Evolutionary conservation across 2,888 invertebrate species (phyloP), one percentile per base, ranked within the genome.

Genomic region (Hydropsyche betteni): DNA sequence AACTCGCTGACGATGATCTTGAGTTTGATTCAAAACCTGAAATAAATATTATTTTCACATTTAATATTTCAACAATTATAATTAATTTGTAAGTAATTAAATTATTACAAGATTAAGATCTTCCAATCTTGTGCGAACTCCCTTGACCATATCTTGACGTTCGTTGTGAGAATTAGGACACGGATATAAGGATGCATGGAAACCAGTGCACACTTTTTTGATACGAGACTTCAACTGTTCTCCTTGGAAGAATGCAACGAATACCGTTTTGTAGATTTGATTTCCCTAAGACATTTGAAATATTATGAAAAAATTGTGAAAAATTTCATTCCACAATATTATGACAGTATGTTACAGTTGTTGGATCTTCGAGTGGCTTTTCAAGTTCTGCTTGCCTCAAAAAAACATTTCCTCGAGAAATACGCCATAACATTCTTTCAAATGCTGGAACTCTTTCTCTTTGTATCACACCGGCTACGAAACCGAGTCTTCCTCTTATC

Each of bases 121-220:
- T 83, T 96, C 96, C 71, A 97, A 91, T 73, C 97, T 88, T 0
- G 96, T 95, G 85, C 94, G 90, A 2, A 97, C 96, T 2, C 95
- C 96, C 82, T 94, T 93, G 70, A 95, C 91, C 95, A 97, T 97
- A 82, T 97, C 96, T 80, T 93, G 88, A 51, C 97, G 87, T 83
- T 97, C 97, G 16, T 90, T 88, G 80, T 93, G 92, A 52, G 93
- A 93, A 77, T 94, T 95, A 0, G 97, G 97, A 83, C 97, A 97
- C 0, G 96, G 96, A 86, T 97, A 97, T 78, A 97, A 87, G 4
- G 95, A 95, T 3, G 97, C 97, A 81, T 96, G 94, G 86, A 96
- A 97, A 0, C 97, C 97, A 80, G 94, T 93, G 87, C 96, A 97
- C 64, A 97, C 95, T 85, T 97, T 97, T 88, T 94, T 95, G 78